Conservation (phyloP, 2,888 invertebrate species). For the Lamproptera curius region DNA sequence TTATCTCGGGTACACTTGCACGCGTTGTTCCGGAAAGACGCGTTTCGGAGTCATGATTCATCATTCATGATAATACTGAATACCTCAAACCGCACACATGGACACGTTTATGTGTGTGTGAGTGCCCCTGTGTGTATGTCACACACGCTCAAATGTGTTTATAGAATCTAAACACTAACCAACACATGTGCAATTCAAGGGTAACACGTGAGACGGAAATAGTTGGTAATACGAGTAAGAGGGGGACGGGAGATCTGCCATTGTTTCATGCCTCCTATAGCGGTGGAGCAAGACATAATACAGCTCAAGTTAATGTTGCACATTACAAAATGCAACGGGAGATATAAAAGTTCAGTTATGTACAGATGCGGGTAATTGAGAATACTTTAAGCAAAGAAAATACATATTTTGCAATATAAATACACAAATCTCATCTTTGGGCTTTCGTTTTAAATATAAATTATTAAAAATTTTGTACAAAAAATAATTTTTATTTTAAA, state of each 20-base stretch:
- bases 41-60: conserved; percentile 37
- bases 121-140: conserved; percentile 13
- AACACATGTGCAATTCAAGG: conserved; percentile 65
- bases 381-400: too few species aligned
- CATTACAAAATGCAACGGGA: conserved; percentile 25
- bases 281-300: conserved; percentile 67
- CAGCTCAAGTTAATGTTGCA: conserved; percentile 64
- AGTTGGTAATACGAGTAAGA: conserved; percentile 42
- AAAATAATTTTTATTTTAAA: too few species aligned
- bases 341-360: too few species aligned
- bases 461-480: too few species aligned
- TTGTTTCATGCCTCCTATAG: conserved; percentile 73
- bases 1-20: conserved; percentile 13
- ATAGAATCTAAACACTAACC: conserved; percentile 42
- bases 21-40: conserved; percentile 25
- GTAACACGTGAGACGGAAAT: conserved; percentile 55
- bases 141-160: conserved; percentile 22
- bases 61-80: conserved; percentile 40
- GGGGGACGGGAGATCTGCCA: conserved; percentile 53
- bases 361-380: too few species aligned
- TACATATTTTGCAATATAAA: too few species aligned
- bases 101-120: conserved; percentile 29
- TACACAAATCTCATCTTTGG: too few species aligned
- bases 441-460: too few species aligned
- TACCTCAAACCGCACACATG: conserved; percentile 35